Base-by-base conservation (phyloP, 2,113 vertebrate genomes). In the Colossoma macropomum region DNA sequence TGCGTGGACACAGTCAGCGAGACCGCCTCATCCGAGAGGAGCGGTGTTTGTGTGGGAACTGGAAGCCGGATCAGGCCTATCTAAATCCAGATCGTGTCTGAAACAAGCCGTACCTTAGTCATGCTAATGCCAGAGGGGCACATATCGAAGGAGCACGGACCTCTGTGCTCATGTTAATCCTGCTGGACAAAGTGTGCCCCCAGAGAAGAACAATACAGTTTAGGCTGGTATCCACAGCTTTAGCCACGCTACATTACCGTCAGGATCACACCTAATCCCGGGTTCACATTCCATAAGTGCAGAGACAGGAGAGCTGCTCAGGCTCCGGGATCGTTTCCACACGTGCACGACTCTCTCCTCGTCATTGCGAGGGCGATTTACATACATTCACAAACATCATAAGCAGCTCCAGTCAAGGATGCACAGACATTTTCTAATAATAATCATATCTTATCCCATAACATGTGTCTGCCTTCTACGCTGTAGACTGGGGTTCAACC, bases 251-350 rank as follows among this genome's bases (percentile, higher is more conserved):
- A 88, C 81, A 89, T 86, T 90, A 74, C 77, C 74, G 86, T 32
- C 6, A 78, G 91, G 90, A 90, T 92, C 84, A 89, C 45, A 78
- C 25, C 76, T 92, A 93, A 95, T 92, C 91, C 92, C 76, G 83
- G 75, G 52, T 79, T 94, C 93, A 92, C 94, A 94, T 94, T 95
- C 94, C 94, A 92, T 90, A 69, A 91, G 90, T 92, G 92, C 93
- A 94, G 82, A 86, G 81, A 79, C 84, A 74, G 68, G 86, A 91
- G 74, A 45, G 62, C 81, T 73, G 62, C 54, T 84, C 68, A 9
- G 75, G 77, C 77, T 84, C 52, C 80, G 75, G 81, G 50, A 80
- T 41, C 69, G 48, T 80, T 65, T 83, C 41, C 17, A 41, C 77
- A 80, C 76, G 66, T 71, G 21, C 19, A 0, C 45, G 65, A 78